Conservation (phyloP, 1,140 invertebrate genomes). For the Monochamus saltuarius region DNA sequence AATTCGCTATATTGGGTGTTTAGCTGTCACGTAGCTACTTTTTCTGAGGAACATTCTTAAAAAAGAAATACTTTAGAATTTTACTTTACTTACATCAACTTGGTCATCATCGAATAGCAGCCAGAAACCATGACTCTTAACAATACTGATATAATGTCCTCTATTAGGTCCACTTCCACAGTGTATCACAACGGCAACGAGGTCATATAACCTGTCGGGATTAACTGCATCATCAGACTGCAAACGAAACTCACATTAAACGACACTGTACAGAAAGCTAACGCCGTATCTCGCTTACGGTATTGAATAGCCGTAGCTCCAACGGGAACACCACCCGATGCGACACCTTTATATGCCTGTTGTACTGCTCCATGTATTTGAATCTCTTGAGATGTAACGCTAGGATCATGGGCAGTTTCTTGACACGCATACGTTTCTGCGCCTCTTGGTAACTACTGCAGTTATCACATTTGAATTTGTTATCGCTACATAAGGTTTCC, state of each 20-base stretch:
- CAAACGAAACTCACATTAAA: constrained; percentile 39
- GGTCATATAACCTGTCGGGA: constrained; percentile 95
- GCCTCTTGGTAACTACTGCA: constrained; percentile 99
- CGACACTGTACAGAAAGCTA: neutral
- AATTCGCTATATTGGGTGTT: no score
- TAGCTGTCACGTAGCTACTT: no score
- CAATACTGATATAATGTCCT: constrained; percentile 99
- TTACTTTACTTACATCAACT: constrained; percentile 85
- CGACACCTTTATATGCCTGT: constrained; percentile 97
- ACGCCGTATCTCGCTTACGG: constrained; percentile 63
- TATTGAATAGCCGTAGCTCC: constrained; percentile 96
- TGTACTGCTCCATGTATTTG: constrained; percentile 99
- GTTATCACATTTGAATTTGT: constrained; percentile 99
- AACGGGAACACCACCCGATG: constrained; percentile 98
- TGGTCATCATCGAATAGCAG: constrained; percentile 99
- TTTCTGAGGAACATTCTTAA: no score
- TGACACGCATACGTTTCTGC: constrained; percentile 95
- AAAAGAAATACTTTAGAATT: no score
- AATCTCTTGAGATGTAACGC: constrained; percentile 98
- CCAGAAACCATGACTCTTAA: constrained; percentile 99
- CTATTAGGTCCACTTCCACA: constrained; percentile 98
- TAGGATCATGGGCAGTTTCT: constrained; percentile 96
- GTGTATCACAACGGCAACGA: constrained; percentile 98
- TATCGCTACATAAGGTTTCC: constrained; percentile 98
- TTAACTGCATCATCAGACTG: constrained; percentile 97